A percentile compares a stretch with the other conserved stretches of the same genome.
phyloP scores from a whole-genome alignment of 92 coral and sea anemone species.

The Porites cylindrica region DNA sequence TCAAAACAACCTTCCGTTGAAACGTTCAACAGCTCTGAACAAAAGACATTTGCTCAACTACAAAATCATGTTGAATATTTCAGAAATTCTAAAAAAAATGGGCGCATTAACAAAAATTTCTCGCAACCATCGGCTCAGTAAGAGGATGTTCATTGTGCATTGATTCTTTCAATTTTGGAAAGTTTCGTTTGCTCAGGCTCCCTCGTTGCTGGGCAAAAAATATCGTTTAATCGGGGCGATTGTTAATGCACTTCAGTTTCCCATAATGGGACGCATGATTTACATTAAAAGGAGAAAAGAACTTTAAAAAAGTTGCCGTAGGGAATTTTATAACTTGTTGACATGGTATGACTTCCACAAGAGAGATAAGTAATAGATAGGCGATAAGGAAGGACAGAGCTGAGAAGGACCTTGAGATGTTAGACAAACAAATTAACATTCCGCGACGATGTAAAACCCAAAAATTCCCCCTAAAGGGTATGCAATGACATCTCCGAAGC shows the following conservation, averaged over 20 bases:
- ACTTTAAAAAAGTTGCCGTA: constrained; percentile 14
- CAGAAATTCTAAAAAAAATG: neutral
- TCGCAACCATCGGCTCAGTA: too few relatives aligned
- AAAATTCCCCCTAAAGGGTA: neutral
- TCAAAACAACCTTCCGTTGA: constrained; percentile 15
- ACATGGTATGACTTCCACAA: constrained; percentile 10
- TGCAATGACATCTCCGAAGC: constrained; percentile 24
- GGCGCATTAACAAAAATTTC: neutral
- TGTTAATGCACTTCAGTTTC: constrained; percentile 41
- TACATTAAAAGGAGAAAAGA: constrained; percentile 5
- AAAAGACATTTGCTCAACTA: neutral
- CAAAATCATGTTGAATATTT: neutral
- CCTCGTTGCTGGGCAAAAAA: constrained; percentile 52
- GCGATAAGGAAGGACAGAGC: constrained; percentile 11
- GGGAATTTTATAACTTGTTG: constrained; percentile 30
- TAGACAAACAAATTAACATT: constrained; percentile 31
- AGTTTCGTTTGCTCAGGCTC: neutral
- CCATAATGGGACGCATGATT: constrained; percentile 24
- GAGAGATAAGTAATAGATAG: constrained; percentile 24
- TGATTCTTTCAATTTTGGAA: neutral
- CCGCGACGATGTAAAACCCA: constrained; percentile 15
- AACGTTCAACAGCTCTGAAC: neutral
- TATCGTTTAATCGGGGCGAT: neutral
- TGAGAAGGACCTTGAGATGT: constrained; percentile 8
- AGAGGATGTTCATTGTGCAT: too few relatives aligned